Percentiles rank a stretch among this genome's conserved stretches.
phyloP scores from a whole-genome alignment of 92 coral and sea anemone species.

The Scolanthus callimorphus region DNA sequence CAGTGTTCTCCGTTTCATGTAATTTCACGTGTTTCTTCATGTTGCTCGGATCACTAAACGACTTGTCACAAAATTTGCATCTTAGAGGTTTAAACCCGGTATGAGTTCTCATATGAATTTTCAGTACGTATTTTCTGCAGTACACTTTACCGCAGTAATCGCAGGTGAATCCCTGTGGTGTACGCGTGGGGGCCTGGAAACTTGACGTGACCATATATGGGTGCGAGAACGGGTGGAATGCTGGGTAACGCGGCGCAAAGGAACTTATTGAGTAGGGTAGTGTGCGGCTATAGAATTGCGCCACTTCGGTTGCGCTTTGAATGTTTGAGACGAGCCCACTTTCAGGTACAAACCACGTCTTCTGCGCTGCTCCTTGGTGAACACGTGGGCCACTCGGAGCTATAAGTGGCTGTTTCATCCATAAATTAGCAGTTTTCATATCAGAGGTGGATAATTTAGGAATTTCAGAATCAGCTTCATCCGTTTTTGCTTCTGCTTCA shows the following conservation, averaged over 20 bases:
- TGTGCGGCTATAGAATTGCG: slow-evolving; percentile 19
- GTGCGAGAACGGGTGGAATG: slow-evolving; percentile 31
- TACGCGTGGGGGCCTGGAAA: slow-evolving; percentile 23
- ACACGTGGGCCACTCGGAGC: slow-evolving; percentile 2
- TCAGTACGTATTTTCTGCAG: slow-evolving; percentile 92
- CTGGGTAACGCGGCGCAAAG: slow-evolving; percentile 33
- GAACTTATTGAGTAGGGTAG: slow-evolving; percentile 31
- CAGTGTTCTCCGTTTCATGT: slow-evolving; percentile 92
- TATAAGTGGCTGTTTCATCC: not conserved
- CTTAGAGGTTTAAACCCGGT: slow-evolving; percentile 97
- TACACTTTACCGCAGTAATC: slow-evolving; percentile 97
- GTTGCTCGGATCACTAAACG: slow-evolving; percentile 98
- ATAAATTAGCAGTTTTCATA: not conserved
- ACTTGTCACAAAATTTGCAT: slow-evolving; percentile 95
- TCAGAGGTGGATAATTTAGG: not conserved
- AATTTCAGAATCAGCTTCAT: not conserved
- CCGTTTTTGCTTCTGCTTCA: not conserved
- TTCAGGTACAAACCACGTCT: slow-evolving; percentile 7
- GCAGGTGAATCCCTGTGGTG: slow-evolving; percentile 81
- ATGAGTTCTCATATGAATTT: slow-evolving; percentile 99
- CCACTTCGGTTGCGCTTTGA: slow-evolving; percentile 10
- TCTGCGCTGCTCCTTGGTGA: not conserved
- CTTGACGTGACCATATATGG: slow-evolving; percentile 39
- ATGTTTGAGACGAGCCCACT: slow-evolving; percentile 7
- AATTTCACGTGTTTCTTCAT: slow-evolving; percentile 95